Evolutionary conservation across 30 jellyfish, hydroid and myxozoan genomes (phyloP).

Genomic region (Clytia hemisphaerica): DNA sequence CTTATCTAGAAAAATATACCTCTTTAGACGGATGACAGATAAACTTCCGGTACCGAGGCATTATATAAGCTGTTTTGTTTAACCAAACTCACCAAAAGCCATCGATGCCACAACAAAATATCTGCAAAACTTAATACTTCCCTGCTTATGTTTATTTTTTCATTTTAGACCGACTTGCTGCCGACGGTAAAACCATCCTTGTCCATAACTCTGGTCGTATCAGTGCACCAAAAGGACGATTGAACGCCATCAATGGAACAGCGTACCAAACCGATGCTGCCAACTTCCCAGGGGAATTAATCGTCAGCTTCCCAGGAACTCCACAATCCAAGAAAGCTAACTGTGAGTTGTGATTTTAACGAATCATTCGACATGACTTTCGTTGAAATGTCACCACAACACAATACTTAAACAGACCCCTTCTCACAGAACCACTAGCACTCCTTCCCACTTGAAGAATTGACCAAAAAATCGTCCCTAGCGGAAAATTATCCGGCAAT

Average conservation of each 20-base stretch:
- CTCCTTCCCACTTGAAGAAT: neutral
- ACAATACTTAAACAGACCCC: no score
- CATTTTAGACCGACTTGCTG: neutral
- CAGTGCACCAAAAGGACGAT: constrained; percentile 15
- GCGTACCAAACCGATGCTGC: neutral
- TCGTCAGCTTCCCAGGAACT: constrained; percentile 12
- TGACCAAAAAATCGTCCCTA: no score
- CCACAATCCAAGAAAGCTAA: constrained; percentile 22
- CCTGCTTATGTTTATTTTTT: neutral
- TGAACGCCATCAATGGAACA: constrained; percentile 3
- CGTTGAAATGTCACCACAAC: no score
- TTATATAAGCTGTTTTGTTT: neutral
- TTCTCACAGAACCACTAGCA: neutral
- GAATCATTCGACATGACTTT: no score
- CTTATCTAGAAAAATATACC: no score
- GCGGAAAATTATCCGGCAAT: no score
- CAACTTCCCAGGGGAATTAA: constrained; percentile 27
- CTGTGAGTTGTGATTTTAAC: constrained; percentile 26
- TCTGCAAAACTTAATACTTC: neutral
- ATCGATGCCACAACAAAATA: neutral
- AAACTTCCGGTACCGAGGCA: no score
- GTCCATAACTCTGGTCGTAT: constrained; percentile 28
- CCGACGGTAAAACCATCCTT: constrained; percentile 24
- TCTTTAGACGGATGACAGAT: no score
- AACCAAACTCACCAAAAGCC: neutral